Evolutionary conservation across 1,140 invertebrate genomes (phyloP).

Genomic region (Polyergus mexicanus): DNA sequence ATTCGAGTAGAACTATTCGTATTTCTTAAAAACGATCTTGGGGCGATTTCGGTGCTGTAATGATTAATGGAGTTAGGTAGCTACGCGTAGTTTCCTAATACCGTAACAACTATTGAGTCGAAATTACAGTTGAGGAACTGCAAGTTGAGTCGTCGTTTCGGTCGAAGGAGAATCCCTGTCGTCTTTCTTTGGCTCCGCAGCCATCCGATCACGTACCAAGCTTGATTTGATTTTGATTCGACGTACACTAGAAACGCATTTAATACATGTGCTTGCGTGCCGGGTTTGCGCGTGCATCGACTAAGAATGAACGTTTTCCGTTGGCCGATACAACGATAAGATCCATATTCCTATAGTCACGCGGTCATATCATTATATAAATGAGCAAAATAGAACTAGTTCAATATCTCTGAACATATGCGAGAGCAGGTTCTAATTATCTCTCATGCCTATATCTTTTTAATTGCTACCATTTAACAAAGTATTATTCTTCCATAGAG

Average conservation of each 20-base stretch:
- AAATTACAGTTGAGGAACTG: slow-evolving; percentile 80
- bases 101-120: slow-evolving; percentile 77
- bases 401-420: neutral
- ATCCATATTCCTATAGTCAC: neutral
- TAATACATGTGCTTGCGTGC: slow-evolving; percentile 68
- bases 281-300: slow-evolving; percentile 60
- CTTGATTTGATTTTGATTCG: slow-evolving; percentile 76
- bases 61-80: slow-evolving; percentile 78
- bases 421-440: neutral
- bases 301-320: slow-evolving; percentile 53
- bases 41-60: slow-evolving; percentile 70
- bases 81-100: slow-evolving; percentile 73
- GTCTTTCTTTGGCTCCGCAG: slow-evolving; percentile 56
- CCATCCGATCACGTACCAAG: slow-evolving; percentile 72
- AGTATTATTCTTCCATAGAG: neutral
- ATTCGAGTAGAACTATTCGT: slow-evolving; percentile 66
- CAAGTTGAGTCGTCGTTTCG: slow-evolving; percentile 65
- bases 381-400: neutral
- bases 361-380: neutral
- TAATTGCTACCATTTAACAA: neutral
- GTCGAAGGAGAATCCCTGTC: slow-evolving; percentile 48
- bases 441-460: neutral
- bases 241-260: slow-evolving; percentile 74
- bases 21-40: slow-evolving; percentile 70
- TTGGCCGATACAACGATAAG: slow-evolving; percentile 10